Conservation (phyloP, 1,140 invertebrate species). For the Drosophila kanapiae region DNA sequence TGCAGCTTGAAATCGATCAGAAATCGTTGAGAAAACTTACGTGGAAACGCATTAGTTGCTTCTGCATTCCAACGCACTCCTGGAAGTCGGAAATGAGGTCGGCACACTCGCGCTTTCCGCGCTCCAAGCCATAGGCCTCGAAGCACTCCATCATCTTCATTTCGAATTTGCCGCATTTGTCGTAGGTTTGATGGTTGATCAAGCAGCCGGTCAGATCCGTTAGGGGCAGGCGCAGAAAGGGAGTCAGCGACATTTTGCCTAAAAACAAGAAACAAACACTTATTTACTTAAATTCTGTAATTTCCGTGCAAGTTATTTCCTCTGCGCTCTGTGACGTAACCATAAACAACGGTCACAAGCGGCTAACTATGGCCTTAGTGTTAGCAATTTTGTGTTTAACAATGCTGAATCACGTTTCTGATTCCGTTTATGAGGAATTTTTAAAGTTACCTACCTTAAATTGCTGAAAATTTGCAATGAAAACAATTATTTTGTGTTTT, state of each 20-base stretch:
- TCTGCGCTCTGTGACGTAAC: conserved; percentile 70
- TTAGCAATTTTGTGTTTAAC: neutral
- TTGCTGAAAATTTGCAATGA: conserved; percentile 36
- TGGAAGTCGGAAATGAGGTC: conserved; percentile 88
- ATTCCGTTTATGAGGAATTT: no score
- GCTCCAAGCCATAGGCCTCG: conserved; percentile 90
- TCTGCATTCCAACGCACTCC: conserved; percentile 88
- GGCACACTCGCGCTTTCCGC: conserved; percentile 87
- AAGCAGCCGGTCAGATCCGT: conserved; percentile 89
- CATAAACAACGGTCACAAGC: conserved; percentile 46
- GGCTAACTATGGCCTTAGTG: neutral
- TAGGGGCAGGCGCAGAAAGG: conserved; percentile 88
- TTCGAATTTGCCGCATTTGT: conserved; percentile 88
- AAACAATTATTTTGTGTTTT: conserved; percentile 47
- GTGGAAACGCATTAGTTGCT: conserved; percentile 87
- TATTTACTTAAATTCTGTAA: neutral
- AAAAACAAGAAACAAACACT: neutral
- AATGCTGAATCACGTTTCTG: neutral
- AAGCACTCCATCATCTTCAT: conserved; percentile 89
- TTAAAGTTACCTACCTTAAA: conserved; percentile 42
- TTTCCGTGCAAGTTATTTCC: neutral
- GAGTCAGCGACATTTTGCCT: conserved; percentile 86
- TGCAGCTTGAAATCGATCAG: neutral
- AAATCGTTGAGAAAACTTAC: conserved; percentile 63
- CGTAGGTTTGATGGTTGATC: conserved; percentile 88